Percentiles rank a stretch among this genome's conserved stretches.
These are phyloP conservation scores for Atethmia centrago DNA, from an alignment of 2,888 invertebrate genomes.

Conservation along the genomic window DNA sequence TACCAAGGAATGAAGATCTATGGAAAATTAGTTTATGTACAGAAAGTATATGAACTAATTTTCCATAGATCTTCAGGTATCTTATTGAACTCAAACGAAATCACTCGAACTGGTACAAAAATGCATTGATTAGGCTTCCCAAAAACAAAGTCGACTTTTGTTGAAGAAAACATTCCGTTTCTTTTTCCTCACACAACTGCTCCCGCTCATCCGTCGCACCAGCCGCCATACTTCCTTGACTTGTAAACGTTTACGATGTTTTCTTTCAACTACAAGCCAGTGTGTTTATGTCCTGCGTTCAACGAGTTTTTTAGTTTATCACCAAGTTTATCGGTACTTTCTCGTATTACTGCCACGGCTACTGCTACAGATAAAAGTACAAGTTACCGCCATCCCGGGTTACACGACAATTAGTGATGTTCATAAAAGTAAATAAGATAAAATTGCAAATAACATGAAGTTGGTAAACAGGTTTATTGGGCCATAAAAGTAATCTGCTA, in stretches of 20 bases:
- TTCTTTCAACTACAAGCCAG: constrained; percentile 83
- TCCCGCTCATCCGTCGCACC: constrained; percentile 53
- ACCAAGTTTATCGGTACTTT: constrained; percentile 79
- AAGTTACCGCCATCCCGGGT: constrained; percentile 46
- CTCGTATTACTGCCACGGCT: constrained; percentile 61
- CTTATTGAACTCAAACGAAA: no score
- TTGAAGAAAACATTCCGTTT: background rate
- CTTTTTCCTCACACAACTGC: constrained; percentile 24
- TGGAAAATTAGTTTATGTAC: no score
- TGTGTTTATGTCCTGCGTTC: constrained; percentile 81
- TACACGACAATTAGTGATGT: constrained; percentile 63
- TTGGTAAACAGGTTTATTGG: constrained; percentile 65
- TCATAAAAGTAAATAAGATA: constrained; percentile 64
- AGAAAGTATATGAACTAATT: no score
- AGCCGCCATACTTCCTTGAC: constrained; percentile 72
- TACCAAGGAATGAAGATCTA: no score
- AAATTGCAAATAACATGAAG: constrained; percentile 61
- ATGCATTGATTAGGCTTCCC: background rate
- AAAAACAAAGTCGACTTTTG: background rate
- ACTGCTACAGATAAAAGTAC: constrained; percentile 70
- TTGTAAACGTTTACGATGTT: constrained; percentile 87
- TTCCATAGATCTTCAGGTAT: no score
- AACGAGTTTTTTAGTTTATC: constrained; percentile 86
- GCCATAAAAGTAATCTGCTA: constrained; percentile 48
- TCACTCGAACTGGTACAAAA: no score